Percentiles rank a stretch among this genome's conserved stretches.
Conservation (phyloP, 2,888 invertebrate species). For the Melipona beecheii region DNA sequence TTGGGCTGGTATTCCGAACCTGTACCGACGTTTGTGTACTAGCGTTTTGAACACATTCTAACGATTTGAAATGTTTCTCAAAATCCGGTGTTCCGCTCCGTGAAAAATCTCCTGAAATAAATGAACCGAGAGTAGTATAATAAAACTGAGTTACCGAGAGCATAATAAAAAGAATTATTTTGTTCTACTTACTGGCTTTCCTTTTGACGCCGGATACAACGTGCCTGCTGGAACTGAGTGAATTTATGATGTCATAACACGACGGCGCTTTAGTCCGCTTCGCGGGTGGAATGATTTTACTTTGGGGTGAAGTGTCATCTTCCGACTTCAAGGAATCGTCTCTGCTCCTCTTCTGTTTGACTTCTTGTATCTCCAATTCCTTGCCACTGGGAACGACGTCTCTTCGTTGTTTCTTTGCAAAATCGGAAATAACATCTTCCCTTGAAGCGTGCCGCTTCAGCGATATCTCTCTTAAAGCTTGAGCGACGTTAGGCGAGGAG, state of each 20-base stretch:
- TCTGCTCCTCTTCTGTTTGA: conserved; percentile 79
- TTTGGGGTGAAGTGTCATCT: conserved; percentile 77
- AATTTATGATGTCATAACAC: conserved; percentile 81
- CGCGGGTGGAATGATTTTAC: conserved; percentile 73
- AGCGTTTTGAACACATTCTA: conserved; percentile 60
- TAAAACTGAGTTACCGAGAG: not conserved
- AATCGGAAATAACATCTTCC: conserved; percentile 78
- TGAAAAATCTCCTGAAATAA: conserved; percentile 74
- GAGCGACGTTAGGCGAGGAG: conserved; percentile 70
- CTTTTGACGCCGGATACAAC: conserved; percentile 79
- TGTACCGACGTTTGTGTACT: conserved; percentile 21
- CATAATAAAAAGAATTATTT: not conserved
- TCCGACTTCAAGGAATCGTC: conserved; percentile 80
- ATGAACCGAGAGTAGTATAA: no score
- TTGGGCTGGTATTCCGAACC: not conserved
- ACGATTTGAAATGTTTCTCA: conserved; percentile 81
- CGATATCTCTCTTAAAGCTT: conserved; percentile 78
- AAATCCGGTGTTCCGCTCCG: conserved; percentile 78
- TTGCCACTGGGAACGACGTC: conserved; percentile 68
- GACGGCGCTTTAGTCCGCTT: conserved; percentile 81
- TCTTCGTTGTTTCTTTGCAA: conserved; percentile 81
- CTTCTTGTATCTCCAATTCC: conserved; percentile 77
- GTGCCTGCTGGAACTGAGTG: conserved; percentile 80
- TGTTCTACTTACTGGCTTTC: conserved; percentile 78
- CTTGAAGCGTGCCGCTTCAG: conserved; percentile 81